Evolutionary conservation across 37 sponge, comb jelly and placozoan species (phyloP).

Genomic region (Corticium candelabrum): DNA sequence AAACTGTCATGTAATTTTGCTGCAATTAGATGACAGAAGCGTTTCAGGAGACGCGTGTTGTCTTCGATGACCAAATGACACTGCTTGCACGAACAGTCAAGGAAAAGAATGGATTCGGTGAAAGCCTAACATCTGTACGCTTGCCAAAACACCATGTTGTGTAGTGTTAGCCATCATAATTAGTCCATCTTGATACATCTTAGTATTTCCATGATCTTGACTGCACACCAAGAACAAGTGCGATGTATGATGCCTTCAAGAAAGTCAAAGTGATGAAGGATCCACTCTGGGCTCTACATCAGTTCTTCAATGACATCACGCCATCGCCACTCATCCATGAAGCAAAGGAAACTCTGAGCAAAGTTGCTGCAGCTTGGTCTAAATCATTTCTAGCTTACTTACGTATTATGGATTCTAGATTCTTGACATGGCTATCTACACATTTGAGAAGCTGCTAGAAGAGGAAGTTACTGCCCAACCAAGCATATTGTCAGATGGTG

Average conservation of each 20-base stretch:
- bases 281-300: constrained; percentile 8
- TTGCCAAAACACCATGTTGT: no score
- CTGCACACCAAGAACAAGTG: neutral
- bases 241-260: neutral
- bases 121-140: neutral
- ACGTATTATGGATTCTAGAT: no score
- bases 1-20: no score
- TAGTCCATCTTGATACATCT: no score
- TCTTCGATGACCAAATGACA: neutral
- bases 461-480: neutral
- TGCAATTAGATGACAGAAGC: constrained; percentile 7
- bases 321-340: neutral
- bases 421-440: constrained; percentile 11
- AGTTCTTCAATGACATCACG: neutral
- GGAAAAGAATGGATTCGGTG: neutral
- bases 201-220: constrained; percentile 1
- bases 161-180: no score
- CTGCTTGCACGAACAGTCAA: neutral
- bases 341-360: neutral
- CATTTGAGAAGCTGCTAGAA: neutral
- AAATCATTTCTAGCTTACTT: no score
- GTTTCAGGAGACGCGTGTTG: neutral
- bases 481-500: neutral
- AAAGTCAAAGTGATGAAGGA: neutral
- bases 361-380: no score